Evolutionary conservation across 2,888 invertebrate genomes (phyloP).

Genomic region (Caenorhabditis sp.): DNA sequence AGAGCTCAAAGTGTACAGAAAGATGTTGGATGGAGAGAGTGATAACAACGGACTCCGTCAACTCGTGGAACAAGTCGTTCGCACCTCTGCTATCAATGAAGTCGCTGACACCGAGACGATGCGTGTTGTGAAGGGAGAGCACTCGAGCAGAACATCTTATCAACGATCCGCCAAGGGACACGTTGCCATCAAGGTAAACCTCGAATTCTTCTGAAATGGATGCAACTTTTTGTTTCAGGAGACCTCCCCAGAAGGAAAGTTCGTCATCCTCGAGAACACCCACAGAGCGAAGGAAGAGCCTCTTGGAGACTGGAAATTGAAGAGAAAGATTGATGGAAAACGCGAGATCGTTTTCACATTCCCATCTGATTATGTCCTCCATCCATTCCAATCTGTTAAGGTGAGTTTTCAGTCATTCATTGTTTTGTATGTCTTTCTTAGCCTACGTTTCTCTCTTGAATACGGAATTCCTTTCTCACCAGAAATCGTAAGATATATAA

Average conservation of each 20-base stretch:
- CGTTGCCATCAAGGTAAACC: slow-evolving; percentile 84
- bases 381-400: slow-evolving; percentile 78
- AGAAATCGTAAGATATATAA: no score
- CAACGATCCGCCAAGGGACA: slow-evolving; percentile 85
- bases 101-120: slow-evolving; percentile 77
- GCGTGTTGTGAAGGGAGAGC: slow-evolving; percentile 84
- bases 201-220: no score
- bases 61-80: slow-evolving; percentile 83
- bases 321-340: slow-evolving; percentile 83
- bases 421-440: no score
- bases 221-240: slow-evolving; percentile 76
- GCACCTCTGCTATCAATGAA: slow-evolving; percentile 81
- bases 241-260: slow-evolving; percentile 85
- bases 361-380: slow-evolving; percentile 76
- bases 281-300: slow-evolving; percentile 79
- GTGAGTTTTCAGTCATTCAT: no score
- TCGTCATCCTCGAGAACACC: slow-evolving; percentile 83
- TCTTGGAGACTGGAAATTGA: slow-evolving; percentile 84
- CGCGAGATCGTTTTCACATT: slow-evolving; percentile 80
- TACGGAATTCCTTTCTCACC: no score
- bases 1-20: slow-evolving; percentile 86
- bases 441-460: no score
- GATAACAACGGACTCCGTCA: slow-evolving; percentile 84
- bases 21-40: slow-evolving; percentile 86
- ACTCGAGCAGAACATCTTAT: slow-evolving; percentile 85